Evolutionary conservation across 1,140 invertebrate genomes (phyloP).

Genomic region (Epicauta chinensis): DNA sequence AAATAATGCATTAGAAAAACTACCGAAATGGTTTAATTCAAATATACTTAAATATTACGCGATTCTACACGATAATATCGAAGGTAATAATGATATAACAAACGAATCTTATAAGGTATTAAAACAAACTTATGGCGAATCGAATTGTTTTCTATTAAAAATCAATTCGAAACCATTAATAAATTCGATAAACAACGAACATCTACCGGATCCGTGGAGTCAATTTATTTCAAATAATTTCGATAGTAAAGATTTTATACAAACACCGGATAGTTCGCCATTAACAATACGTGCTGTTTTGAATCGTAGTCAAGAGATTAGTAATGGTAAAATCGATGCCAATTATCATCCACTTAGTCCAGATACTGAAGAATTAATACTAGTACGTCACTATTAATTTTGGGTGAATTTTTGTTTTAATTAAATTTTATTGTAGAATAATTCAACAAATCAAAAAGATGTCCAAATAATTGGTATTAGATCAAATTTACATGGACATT

Average conservation of each 20-base stretch:
- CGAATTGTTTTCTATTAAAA: slow-evolving; percentile 79
- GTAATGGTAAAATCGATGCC: slow-evolving; percentile 34
- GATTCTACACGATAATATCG: slow-evolving; percentile 70
- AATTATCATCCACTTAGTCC: slow-evolving; percentile 60
- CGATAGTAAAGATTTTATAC: slow-evolving; percentile 19
- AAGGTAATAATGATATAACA: slow-evolving; percentile 44
- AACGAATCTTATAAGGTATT: slow-evolving; percentile 75
- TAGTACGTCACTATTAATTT: slow-evolving; percentile 19
- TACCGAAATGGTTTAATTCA: slow-evolving; percentile 87
- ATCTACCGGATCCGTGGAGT: slow-evolving; percentile 76
- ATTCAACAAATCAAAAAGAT: slow-evolving; percentile 22
- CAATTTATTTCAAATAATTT: slow-evolving; percentile 50
- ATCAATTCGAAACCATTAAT: slow-evolving; percentile 76
- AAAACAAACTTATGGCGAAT: slow-evolving; percentile 76
- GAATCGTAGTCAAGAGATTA: slow-evolving; percentile 51
- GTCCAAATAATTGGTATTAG: slow-evolving; percentile 12
- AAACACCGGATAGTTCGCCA: slow-evolving; percentile 29
- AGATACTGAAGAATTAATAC: slow-evolving; percentile 41
- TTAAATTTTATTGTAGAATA: slow-evolving; percentile 15
- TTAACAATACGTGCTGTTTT: slow-evolving; percentile 15
- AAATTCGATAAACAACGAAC: slow-evolving; percentile 50
- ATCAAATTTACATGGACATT: slow-evolving; percentile 57
- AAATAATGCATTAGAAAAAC: slow-evolving; percentile 64
- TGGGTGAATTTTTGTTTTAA: not conserved
- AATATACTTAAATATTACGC: slow-evolving; percentile 85